Evolutionary conservation across 2,797 vertebrate species (phyloP), one percentile per base, ranked within the genome.

Genomic region (Petrocephalus sullivani): DNA sequence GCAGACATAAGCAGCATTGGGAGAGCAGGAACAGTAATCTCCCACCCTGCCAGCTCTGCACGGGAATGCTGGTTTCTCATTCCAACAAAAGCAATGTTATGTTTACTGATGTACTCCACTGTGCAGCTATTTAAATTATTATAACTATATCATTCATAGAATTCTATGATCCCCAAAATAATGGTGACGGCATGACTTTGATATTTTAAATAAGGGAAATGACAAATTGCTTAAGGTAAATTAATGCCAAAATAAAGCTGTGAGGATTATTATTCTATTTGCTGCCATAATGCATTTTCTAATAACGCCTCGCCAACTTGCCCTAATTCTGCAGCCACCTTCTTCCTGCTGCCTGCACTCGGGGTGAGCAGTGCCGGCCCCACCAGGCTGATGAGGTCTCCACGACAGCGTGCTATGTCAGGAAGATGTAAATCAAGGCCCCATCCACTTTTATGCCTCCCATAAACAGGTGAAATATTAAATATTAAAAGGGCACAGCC

Each of bases 81-180:
- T 93, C 92, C 94, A 93, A 93, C 95, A 71, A 67, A 71, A 71
- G 33, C 64, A 71, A 71, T 37, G 91, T 95, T 92, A 92, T 90
- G 91, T 91, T 95, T 94, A 94, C 86, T 93, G 93, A 93, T 94
- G 92, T 92, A 94, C 94, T 93, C 90, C 91, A 93, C 90, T 92
- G 90, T 93, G 91, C 82, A 91, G 92, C 91, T 92, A 94, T 94
- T 94, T 92, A 94, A 94, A 95, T 93, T 93, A 94, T 92, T 92
- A 91, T 93, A 94, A 93, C 94, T 92, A 90, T 28, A 88, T 94
- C 95, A 95, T 92, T 94, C 93, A 92, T 92, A 88, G 89, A 95
- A 95, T 94, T 93, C 93, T 93, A 95, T 96, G 95, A 96, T 93
- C 95, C 93, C 91, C 92, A 53, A 94, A 96, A 95, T 93, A 92